phyloP scores from a whole-genome alignment of 2,888 invertebrate species.

The Caenorhabditis auriculariae region DNA sequence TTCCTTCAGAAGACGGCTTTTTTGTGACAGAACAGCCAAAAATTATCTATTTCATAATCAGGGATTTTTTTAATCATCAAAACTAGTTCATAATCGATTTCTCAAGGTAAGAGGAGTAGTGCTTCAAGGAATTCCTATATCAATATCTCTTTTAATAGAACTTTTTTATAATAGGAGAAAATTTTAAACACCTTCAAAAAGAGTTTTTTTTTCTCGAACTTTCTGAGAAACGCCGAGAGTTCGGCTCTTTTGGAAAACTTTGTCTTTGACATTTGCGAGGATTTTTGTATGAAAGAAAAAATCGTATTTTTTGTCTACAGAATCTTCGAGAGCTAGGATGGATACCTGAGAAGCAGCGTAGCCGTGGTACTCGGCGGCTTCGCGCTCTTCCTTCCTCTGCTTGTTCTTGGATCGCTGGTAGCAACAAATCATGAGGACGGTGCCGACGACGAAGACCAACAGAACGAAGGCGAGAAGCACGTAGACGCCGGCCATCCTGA shows the following conservation, averaged over 20 bases:
- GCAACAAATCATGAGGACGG: slow-evolving; percentile 55
- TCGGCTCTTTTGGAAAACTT: no score
- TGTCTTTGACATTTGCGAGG: no score
- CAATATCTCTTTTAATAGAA: no score
- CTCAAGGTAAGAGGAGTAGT: no score
- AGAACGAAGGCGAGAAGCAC: slow-evolving; percentile 59
- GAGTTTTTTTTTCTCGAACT: not conserved
- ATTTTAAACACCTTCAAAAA: not conserved
- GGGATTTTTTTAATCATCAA: no score
- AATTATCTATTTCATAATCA: no score
- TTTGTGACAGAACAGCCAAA: no score
- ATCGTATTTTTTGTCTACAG: not conserved
- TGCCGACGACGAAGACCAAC: slow-evolving; percentile 55
- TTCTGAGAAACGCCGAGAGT: no score
- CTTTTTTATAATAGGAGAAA: no score
- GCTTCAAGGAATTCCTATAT: no score
- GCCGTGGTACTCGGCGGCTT: slow-evolving; percentile 49
- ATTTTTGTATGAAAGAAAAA: not conserved
- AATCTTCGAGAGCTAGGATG: not conserved
- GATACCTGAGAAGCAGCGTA: slow-evolving; percentile 41
- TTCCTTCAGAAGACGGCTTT: no score
- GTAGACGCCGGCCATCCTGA: slow-evolving; percentile 61
- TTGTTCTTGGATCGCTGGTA: slow-evolving; percentile 53
- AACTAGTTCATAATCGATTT: no score
- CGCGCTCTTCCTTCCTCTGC: slow-evolving; percentile 51